phyloP scores from a whole-genome alignment of 92 coral and sea anemone species.

The Heteractis magnifica region DNA sequence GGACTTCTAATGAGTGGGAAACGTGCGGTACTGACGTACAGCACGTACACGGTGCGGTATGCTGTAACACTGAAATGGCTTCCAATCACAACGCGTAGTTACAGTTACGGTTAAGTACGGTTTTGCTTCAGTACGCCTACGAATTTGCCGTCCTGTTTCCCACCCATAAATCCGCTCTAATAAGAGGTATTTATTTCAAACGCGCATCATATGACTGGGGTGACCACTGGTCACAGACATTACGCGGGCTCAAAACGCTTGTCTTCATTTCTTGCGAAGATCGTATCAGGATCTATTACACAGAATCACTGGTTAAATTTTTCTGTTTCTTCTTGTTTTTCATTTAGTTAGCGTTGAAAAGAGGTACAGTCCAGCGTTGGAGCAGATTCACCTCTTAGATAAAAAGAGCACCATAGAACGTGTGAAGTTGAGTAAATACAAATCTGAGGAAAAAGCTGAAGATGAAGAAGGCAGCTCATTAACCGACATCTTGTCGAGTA shows the following conservation, averaged over 20 bases:
- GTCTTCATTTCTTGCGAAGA: no score
- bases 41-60: no score
- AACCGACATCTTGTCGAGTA: neutral
- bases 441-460: conserved; percentile 8
- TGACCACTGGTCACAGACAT: no score
- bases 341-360: conserved; percentile 11
- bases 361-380: conserved; percentile 24
- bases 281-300: neutral
- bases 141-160: neutral
- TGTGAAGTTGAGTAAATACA: conserved; percentile 27
- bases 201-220: no score
- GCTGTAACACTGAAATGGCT: no score
- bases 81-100: no score
- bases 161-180: no score
- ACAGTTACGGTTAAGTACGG: no score
- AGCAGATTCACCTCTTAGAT: conserved; percentile 44
- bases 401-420: conserved; percentile 57
- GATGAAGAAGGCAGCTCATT: conserved; percentile 7
- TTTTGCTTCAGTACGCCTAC: neutral
- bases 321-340: neutral
- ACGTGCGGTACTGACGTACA: no score
- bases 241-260: no score
- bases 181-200: no score
- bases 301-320: neutral
- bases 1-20: no score